Percentiles rank a stretch among this genome's conserved stretches.
phyloP scores from a whole-genome alignment of 2,113 vertebrate genomes.

The Coptodon rendalli region DNA sequence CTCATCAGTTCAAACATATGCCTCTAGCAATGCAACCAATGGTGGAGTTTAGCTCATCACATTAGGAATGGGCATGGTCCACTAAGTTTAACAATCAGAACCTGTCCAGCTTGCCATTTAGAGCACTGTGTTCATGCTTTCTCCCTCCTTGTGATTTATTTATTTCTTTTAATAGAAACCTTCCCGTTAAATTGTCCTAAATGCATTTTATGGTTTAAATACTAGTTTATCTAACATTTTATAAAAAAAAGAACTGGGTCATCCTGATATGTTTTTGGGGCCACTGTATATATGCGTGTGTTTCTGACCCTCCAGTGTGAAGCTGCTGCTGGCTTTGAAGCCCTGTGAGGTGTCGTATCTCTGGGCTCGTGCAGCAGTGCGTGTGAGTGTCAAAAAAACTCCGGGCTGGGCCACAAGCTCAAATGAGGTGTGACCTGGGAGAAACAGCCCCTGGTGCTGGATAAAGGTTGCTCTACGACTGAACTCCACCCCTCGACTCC shows the following conservation, averaged over 20 bases:
- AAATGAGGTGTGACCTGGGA: conserved; percentile 82
- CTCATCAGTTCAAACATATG: not conserved
- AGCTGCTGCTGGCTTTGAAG: conserved; percentile 89
- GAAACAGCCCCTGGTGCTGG: conserved; percentile 88
- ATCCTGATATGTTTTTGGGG: not conserved
- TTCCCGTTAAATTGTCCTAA: not conserved
- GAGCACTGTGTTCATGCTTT: not conserved
- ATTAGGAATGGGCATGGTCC: not conserved
- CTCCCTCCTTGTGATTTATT: not conserved
- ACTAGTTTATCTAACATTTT: not conserved
- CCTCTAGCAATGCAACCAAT: not conserved
- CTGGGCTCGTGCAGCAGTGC: conserved; percentile 70
- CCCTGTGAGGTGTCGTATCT: conserved; percentile 83
- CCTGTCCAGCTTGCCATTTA: not conserved
- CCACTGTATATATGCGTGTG: not conserved
- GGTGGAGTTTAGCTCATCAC: not conserved
- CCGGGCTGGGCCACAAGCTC: conserved; percentile 87
- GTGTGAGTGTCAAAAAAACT: conserved; percentile 82
- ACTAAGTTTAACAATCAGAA: not conserved
- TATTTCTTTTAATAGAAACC: not conserved
- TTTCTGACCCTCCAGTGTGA: conserved; percentile 85
- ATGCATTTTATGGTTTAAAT: not conserved
- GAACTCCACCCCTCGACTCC: conserved; percentile 80
- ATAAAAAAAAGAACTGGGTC: not conserved
- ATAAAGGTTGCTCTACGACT: conserved; percentile 83